Percentiles rank a stretch among this genome's conserved stretches.
Evolutionary conservation across 2,797 vertebrate genomes (phyloP).

Genomic region (Artibeus jamaicensis): DNA sequence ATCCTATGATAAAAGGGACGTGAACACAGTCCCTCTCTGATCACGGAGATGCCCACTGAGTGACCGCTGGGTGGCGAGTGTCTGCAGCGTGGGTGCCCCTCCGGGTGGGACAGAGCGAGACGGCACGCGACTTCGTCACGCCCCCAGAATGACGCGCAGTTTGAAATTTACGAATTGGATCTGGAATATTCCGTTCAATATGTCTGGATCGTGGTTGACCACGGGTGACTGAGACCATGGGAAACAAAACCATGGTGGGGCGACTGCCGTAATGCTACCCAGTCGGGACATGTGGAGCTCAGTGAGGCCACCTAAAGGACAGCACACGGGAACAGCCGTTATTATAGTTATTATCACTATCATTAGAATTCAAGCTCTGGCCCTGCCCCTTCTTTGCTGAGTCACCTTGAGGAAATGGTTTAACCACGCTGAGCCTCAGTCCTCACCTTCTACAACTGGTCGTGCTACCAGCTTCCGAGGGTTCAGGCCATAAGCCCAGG

Average conservation of each 20-base stretch:
- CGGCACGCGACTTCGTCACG: not conserved
- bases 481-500: not conserved
- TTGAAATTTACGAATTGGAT: too few species aligned
- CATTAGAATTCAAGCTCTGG: not conserved
- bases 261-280: too few species aligned
- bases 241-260: too few species aligned
- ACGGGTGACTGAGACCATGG: too few species aligned
- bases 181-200: not conserved
- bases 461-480: not conserved
- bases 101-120: too few species aligned
- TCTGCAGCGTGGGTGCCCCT: accelerated
- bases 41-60: not conserved
- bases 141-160: too few species aligned
- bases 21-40: not conserved
- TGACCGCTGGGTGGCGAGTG: not conserved
- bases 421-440: not conserved
- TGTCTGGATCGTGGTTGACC: not conserved
- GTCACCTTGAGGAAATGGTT: not conserved
- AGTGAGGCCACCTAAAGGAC: not conserved
- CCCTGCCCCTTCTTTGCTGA: not conserved
- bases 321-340: not conserved
- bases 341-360: not conserved
- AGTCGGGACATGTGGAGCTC: not conserved
- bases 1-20: not conserved
- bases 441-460: not conserved